phyloP scores from a whole-genome alignment of 1,140 invertebrate genomes.

The Drosophila bocqueti region DNA sequence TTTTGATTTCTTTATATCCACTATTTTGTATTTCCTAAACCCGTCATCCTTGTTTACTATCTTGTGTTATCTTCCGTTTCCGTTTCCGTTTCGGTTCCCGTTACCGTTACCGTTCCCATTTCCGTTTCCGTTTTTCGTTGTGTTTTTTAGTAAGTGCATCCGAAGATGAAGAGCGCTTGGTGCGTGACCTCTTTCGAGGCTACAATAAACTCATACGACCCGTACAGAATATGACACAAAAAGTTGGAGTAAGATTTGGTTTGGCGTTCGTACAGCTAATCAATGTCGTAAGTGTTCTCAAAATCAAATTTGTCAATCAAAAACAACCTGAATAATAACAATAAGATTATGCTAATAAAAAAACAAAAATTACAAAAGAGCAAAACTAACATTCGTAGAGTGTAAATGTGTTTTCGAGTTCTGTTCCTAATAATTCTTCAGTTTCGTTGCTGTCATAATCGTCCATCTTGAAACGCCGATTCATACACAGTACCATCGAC shows the following conservation, averaged over 20 bases:
- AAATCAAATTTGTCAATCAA: conserved; percentile 62
- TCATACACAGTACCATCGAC: conserved; percentile 31
- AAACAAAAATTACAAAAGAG: conserved; percentile 40
- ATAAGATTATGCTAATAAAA: conserved; percentile 52
- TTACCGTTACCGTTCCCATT: conserved; percentile 22
- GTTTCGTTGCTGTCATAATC: conserved; percentile 73
- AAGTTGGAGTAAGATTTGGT: conserved; percentile 97
- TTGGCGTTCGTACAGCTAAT: conserved; percentile 99
- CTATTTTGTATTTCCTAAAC: neutral
- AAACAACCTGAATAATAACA: conserved; percentile 49
- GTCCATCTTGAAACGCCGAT: conserved; percentile 36
- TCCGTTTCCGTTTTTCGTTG: conserved; percentile 45
- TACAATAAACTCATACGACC: conserved; percentile 99
- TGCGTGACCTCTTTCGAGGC: conserved; percentile 98
- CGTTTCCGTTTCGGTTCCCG: conserved; percentile 7
- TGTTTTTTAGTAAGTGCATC: conserved; percentile 83
- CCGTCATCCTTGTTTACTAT: neutral
- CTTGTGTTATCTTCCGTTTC: neutral
- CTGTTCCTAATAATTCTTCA: conserved; percentile 74
- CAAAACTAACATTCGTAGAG: conserved; percentile 73
- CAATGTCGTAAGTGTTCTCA: conserved; percentile 95
- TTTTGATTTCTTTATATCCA: neutral
- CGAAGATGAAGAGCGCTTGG: conserved; percentile 97
- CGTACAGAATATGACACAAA: conserved; percentile 98
- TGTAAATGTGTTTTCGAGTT: conserved; percentile 79